Conservation (phyloP, 1,140 invertebrate species). For the Temnothorax curvispinosus region DNA sequence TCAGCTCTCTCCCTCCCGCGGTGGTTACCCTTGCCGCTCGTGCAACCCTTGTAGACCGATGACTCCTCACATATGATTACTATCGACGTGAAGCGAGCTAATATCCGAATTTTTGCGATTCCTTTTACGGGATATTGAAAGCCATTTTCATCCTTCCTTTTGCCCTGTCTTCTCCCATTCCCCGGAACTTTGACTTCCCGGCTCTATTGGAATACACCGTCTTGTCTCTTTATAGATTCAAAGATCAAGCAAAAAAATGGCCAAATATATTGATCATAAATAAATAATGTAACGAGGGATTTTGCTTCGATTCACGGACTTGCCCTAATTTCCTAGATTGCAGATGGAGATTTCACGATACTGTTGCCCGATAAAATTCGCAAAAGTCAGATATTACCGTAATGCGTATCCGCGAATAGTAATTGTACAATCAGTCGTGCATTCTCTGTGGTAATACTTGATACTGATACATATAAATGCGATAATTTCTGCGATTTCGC, state of each 20-base stretch:
- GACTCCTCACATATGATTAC: conserved; percentile 78
- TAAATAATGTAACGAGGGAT: background rate
- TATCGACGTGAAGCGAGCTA: conserved; percentile 76
- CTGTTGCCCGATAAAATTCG: conserved; percentile 35
- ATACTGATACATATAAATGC: conserved; percentile 53
- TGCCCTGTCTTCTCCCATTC: conserved; percentile 16
- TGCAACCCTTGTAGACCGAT: conserved; percentile 46
- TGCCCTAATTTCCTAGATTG: background rate
- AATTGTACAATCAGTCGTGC: conserved; percentile 64
- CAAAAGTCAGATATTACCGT: conserved; percentile 48
- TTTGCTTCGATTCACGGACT: background rate
- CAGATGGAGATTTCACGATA: conserved; percentile 4
- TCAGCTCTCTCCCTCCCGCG: background rate
- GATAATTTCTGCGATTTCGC: conserved; percentile 26
- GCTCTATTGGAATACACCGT: conserved; percentile 18
- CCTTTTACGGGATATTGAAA: conserved; percentile 80
- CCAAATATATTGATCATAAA: conserved; percentile 32
- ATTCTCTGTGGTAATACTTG: conserved; percentile 16
- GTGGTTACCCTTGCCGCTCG: conserved; percentile 16
- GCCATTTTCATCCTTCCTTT: conserved; percentile 34
- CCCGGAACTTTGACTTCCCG: background rate
- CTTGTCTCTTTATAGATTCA: conserved; percentile 1
- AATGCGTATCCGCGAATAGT: conserved; percentile 53
- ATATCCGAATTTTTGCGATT: conserved; percentile 83
- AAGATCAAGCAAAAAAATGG: conserved; percentile 28